These are phyloP conservation scores for Anodontia alba DNA, from an alignment of 2,888 invertebrate species.

Conservation along the genomic window DNA sequence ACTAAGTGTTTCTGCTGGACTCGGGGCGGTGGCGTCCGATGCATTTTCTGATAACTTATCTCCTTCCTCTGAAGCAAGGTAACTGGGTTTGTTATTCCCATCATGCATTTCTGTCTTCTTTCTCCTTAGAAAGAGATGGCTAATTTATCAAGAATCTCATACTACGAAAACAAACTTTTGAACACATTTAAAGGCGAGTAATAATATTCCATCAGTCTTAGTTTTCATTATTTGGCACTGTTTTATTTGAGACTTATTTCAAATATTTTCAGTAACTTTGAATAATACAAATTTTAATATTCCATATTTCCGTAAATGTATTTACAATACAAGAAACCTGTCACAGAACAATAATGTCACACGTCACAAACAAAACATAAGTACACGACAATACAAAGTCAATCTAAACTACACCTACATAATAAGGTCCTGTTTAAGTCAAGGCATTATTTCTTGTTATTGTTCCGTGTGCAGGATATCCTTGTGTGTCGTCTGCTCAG, in stretches of 20 bases:
- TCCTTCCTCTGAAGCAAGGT: slow-evolving; percentile 56
- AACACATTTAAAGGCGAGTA: background rate
- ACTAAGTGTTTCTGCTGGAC: slow-evolving; percentile 44
- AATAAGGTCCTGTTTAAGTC: background rate
- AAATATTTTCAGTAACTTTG: background rate
- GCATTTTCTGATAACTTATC: slow-evolving; percentile 48
- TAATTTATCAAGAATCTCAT: background rate
- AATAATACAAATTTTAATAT: background rate
- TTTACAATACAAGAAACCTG: background rate
- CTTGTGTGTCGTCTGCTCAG: background rate
- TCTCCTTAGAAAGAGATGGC: background rate
- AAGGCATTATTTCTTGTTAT: background rate
- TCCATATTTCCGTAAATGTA: background rate
- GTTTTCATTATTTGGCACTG: background rate
- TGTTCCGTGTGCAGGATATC: background rate
- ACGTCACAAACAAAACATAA: background rate
- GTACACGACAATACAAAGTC: background rate
- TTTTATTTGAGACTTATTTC: background rate
- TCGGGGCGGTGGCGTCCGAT: slow-evolving; percentile 25
- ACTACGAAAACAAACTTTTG: background rate
- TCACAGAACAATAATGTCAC: background rate
- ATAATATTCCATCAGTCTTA: background rate
- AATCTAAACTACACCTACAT: slow-evolving; percentile 11
- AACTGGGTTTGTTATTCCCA: slow-evolving; percentile 45
- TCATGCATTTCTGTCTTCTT: slow-evolving; percentile 45